phyloP scores from a whole-genome alignment of 2,888 invertebrate genomes.

The Cephalotes varians region DNA sequence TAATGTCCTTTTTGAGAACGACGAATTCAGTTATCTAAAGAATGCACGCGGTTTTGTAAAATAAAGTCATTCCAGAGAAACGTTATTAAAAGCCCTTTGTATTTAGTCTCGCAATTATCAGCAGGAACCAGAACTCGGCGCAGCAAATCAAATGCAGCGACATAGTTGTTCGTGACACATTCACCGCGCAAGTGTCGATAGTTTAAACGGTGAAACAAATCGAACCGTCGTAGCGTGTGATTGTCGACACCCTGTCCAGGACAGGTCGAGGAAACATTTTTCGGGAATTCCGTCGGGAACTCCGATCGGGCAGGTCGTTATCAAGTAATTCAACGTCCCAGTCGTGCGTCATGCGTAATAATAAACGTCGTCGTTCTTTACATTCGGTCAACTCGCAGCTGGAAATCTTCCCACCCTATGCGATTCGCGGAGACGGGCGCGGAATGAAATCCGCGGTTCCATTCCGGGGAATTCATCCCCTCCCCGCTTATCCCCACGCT shows the following conservation, averaged over 20 bases:
- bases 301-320: not conserved
- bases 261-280: not conserved
- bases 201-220: conserved; percentile 14
- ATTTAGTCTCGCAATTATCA: not conserved
- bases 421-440: not conserved
- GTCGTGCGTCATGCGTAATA: not conserved
- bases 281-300: not conserved
- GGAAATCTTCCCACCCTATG: not conserved
- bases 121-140: not conserved
- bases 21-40: not conserved
- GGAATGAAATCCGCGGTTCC: not conserved
- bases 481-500: conserved; percentile 8
- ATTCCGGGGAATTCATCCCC: not conserved
- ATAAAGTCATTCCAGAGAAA: not conserved
- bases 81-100: not conserved
- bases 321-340: conserved; percentile 5
- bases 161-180: not conserved
- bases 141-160: not conserved
- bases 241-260: not conserved
- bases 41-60: not conserved
- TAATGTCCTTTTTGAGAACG: not conserved
- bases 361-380: conserved; percentile 9
- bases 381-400: not conserved
- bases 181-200: not conserved
- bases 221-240: not conserved